phyloP scores from a whole-genome alignment of 2,113 vertebrate species.

The Dermatemys mawii region DNA sequence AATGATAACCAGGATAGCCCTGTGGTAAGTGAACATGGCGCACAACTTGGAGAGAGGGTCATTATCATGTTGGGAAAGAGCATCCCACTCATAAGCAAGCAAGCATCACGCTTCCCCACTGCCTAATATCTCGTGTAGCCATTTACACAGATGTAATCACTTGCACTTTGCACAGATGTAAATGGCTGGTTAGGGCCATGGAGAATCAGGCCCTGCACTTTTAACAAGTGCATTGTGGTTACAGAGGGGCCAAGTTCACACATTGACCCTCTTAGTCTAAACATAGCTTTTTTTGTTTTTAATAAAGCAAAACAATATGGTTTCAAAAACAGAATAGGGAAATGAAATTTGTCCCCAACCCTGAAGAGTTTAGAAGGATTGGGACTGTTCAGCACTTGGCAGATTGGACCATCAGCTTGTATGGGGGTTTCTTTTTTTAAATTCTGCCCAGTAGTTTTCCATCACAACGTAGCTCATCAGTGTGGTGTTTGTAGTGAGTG shows the following conservation, averaged over 20 bases:
- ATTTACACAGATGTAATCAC: background rate
- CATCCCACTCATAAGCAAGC: background rate
- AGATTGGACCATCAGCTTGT: background rate
- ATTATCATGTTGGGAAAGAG: background rate
- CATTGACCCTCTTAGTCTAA: background rate
- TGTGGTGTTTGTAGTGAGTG: background rate
- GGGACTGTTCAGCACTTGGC: background rate
- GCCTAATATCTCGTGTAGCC: background rate
- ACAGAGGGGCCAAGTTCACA: background rate
- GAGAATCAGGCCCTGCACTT: background rate
- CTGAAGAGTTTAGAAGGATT: background rate
- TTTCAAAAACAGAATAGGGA: background rate
- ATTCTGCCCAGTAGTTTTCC: background rate
- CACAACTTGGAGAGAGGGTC: background rate
- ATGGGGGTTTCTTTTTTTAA: background rate
- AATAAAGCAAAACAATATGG: background rate
- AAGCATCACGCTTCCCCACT: background rate
- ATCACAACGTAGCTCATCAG: background rate
- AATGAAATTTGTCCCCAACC: background rate
- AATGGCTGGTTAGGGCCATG: background rate
- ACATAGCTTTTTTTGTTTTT: background rate
- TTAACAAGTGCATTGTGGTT: background rate
- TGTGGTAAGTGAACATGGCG: slow-evolving; percentile 79
- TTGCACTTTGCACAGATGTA: background rate
- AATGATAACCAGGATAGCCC: slow-evolving; percentile 83